Percentiles rank a stretch among this genome's conserved stretches.
These are phyloP conservation scores for Cettia cetti DNA, from an alignment of 2,113 vertebrate species.

Conservation along the genomic window DNA sequence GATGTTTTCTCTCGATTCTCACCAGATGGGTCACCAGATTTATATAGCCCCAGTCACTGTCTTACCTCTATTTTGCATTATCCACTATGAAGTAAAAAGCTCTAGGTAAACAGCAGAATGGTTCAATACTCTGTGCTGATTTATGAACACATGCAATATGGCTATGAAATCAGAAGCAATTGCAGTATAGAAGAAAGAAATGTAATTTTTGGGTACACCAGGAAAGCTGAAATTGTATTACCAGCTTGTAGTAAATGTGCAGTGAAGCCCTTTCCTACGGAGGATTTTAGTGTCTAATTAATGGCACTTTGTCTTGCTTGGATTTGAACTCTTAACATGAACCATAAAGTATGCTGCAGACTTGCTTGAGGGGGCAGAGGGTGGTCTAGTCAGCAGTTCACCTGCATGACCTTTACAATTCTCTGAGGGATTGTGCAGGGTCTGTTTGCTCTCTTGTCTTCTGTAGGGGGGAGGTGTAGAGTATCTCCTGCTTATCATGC, in stretches of 20 bases:
- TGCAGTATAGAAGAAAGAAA: neutral
- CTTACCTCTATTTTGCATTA: neutral
- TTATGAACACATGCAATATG: neutral
- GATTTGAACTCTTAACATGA: neutral
- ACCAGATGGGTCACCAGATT: neutral
- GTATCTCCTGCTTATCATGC: neutral
- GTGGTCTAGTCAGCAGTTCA: neutral
- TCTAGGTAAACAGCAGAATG: neutral
- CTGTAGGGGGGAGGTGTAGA: neutral
- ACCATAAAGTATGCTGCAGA: neutral
- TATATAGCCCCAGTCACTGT: neutral
- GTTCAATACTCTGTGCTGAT: neutral
- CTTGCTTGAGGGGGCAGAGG: neutral
- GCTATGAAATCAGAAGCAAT: neutral
- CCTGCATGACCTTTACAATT: neutral
- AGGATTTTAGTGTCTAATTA: neutral
- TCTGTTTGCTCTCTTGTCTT: neutral
- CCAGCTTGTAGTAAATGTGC: neutral
- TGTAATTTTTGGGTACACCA: neutral
- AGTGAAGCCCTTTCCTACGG: neutral
- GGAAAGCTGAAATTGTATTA: neutral
- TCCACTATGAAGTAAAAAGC: neutral
- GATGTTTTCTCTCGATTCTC: neutral
- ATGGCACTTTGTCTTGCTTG: accelerated
- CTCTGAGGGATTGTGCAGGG: neutral